Conservation (phyloP, 2,888 invertebrate genomes). For the Galerucella pusilla region DNA sequence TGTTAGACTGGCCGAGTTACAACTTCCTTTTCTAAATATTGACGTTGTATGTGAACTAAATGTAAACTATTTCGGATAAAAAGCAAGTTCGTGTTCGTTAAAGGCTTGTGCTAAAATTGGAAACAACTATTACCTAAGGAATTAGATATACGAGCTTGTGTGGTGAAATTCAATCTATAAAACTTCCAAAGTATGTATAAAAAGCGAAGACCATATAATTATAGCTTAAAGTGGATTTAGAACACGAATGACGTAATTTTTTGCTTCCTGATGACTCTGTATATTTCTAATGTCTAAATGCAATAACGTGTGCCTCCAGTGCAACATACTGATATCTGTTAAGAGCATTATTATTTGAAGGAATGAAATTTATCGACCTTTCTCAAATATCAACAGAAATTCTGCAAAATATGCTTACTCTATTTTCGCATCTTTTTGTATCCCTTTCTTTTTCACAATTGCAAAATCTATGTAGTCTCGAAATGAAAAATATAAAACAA, state of each 20-base stretch:
- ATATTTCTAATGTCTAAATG: slow-evolving; percentile 32
- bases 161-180: not conserved
- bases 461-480: slow-evolving; percentile 20
- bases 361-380: slow-evolving; percentile 2
- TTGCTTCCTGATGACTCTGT: slow-evolving; percentile 14
- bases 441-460: not conserved
- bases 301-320: slow-evolving; percentile 43
- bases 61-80: slow-evolving; percentile 1
- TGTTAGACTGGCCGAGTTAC: not conserved
- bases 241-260: not conserved
- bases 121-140: not conserved
- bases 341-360: not conserved
- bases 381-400: not conserved
- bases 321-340: slow-evolving; percentile 20
- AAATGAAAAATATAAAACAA: slow-evolving; percentile 14
- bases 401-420: not conserved
- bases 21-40: not conserved
- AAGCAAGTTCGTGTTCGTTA: not conserved
- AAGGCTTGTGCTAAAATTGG: not conserved
- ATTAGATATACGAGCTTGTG: slow-evolving; percentile 1
- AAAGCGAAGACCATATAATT: slow-evolving; percentile 5
- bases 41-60: slow-evolving; percentile 8
- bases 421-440: not conserved
- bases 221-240: not conserved
- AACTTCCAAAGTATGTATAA: not conserved